Base-by-base conservation (phyloP, 2,113 vertebrate genomes). In the Labeo catla region DNA sequence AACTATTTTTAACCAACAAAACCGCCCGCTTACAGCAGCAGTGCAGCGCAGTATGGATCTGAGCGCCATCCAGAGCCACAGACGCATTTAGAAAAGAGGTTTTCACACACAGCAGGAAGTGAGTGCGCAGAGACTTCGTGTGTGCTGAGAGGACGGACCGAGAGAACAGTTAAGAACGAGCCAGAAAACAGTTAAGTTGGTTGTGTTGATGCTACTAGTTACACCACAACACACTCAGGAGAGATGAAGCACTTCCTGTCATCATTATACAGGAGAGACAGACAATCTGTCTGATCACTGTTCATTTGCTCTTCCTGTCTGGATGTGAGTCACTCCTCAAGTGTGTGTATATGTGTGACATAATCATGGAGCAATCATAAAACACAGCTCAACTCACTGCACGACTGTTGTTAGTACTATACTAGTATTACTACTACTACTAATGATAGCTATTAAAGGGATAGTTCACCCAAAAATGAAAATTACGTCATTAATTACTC, bases 1-100 rank as follows among this genome's bases (percentile, higher is more conserved):
- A 82, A 86, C 86, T 87, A 87, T 87, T 87, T 86, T 84, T 86
- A 87, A 68, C 83, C 74, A 54, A 19, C 36, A 65, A 80, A 82
- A 83, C 78, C 72, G 16, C 65, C 74, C 15, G 47, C 43, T 50
- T 19, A 76, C 34, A 79, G 81, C 87, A 76, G 59, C 76, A 76
- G n/a, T 3, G 21, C 4, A 23, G 57, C 11, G 57, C 57, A 39
- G 8, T 36, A 3, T 39, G 15, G 12, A 16, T 8, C 66, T 0
- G 11, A 36, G 49, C 0, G 54, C 10, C 45, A 63, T 45, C 43
- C 50, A 45, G 23, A 72, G 36, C 78, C 21, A 7, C 19, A 61
- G 36, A 28, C 50, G 10, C 4, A 3, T 23, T 10, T 7, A 47
- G 19, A 73, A 6, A 49, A 6, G 43, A 74, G 70, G 43, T 45